phyloP scores from a whole-genome alignment of 2,797 vertebrate species.

The Anas acuta region DNA sequence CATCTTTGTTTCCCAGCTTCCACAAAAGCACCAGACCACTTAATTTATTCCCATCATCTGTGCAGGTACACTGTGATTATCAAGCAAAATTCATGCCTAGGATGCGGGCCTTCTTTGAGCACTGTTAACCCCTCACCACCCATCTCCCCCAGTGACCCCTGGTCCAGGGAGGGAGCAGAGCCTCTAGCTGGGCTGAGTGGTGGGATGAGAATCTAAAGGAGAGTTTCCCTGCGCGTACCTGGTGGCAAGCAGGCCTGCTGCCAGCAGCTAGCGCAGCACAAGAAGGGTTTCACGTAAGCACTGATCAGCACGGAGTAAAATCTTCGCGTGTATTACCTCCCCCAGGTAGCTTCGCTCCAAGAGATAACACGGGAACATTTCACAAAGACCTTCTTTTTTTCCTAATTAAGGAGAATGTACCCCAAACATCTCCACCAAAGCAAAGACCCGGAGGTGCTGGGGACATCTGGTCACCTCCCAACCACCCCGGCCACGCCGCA shows the following conservation, averaged over 20 bases:
- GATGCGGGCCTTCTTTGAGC: neutral
- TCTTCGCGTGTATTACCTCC: neutral
- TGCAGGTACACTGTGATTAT: neutral
- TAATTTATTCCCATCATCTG: neutral
- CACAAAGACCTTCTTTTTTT: fast-evolving
- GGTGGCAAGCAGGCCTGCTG: neutral
- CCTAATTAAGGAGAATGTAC: neutral
- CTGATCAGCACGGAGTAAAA: neutral
- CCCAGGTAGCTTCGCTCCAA: neutral
- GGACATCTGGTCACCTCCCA: neutral
- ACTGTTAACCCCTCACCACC: neutral
- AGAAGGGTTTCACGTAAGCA: neutral
- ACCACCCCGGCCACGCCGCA: neutral
- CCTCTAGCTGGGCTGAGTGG: neutral
- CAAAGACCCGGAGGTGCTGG: neutral
- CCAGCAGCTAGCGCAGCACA: neutral
- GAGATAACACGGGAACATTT: fast-evolving
- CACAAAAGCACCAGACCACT: neutral
- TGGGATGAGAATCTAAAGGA: neutral
- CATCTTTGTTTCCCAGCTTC: conserved; percentile 7
- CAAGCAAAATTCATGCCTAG: neutral
- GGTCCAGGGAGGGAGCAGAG: neutral
- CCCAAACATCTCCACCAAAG: neutral
- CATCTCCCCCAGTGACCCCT: neutral
- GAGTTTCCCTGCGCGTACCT: neutral